These are phyloP conservation scores for Beris morrisii DNA, from an alignment of 2,888 invertebrate species.

Conservation along the genomic window DNA sequence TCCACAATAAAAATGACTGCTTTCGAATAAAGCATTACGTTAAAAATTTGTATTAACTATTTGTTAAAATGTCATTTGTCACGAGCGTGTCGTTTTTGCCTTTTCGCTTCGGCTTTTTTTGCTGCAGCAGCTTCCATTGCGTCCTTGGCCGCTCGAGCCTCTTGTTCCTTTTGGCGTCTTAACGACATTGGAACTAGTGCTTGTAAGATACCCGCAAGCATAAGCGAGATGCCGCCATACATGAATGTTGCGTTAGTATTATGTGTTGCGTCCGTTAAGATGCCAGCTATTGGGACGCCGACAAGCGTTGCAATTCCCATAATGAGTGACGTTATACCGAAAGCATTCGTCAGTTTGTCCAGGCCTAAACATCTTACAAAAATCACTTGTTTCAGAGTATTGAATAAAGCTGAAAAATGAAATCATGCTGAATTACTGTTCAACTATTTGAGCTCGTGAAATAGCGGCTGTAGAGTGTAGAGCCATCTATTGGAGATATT, in stretches of 20 bases:
- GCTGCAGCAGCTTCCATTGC: too few species aligned
- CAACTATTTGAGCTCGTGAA: too few species aligned
- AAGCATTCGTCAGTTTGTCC: slow-evolving; percentile 76
- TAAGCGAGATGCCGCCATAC: slow-evolving; percentile 48
- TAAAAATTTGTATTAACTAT: not conserved
- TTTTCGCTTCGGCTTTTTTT: too few species aligned
- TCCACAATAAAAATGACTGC: too few species aligned
- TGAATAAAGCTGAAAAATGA: slow-evolving; percentile 67
- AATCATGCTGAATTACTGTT: slow-evolving; percentile 22
- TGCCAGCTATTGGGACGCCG: slow-evolving; percentile 59
- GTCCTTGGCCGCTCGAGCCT: not conserved
- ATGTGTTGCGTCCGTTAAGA: slow-evolving; percentile 44
- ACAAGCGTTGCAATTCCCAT: slow-evolving; percentile 74
- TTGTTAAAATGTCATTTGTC: not conserved
- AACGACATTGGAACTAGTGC: slow-evolving; percentile 4
- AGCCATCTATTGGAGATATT: too few species aligned
- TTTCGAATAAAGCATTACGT: too few species aligned
- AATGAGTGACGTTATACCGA: slow-evolving; percentile 73
- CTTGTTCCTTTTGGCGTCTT: slow-evolving; percentile 3
- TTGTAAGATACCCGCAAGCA: slow-evolving; percentile 41
- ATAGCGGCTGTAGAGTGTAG: not conserved
- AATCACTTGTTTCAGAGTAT: slow-evolving; percentile 74
- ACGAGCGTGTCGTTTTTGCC: not conserved
- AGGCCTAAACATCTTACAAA: slow-evolving; percentile 75
- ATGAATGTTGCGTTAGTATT: slow-evolving; percentile 44